These are phyloP conservation scores for Eueremaeus valkanovi DNA, from an alignment of 2,888 invertebrate species.

Conservation along the genomic window DNA sequence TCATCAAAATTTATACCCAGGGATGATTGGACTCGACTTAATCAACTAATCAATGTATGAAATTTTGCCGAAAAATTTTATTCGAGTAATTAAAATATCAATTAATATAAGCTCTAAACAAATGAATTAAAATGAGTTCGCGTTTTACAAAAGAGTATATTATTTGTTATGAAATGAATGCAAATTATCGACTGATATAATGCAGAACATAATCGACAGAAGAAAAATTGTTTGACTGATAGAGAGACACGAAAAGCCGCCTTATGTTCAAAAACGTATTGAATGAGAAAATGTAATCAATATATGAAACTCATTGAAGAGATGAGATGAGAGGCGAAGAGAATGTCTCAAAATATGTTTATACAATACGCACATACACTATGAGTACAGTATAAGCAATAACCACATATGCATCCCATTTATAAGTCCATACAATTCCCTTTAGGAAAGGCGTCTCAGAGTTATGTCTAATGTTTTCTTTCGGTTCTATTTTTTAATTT, in stretches of 20 bases:
- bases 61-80: too few relatives aligned
- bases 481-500: constrained; percentile 4
- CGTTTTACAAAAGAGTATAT: constrained; percentile 18
- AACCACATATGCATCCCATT: not conserved
- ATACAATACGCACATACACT: constrained; percentile 8
- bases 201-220: constrained; percentile 24
- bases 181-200: constrained; percentile 35
- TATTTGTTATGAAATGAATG: constrained; percentile 33
- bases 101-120: constrained; percentile 5
- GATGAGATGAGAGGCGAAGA: not conserved
- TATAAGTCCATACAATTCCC: not conserved
- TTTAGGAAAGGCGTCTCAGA: not conserved
- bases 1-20: too few relatives aligned
- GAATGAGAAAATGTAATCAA: constrained; percentile 35
- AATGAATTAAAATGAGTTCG: not conserved
- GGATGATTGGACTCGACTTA: too few relatives aligned
- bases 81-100: not conserved
- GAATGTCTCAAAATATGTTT: constrained; percentile 4
- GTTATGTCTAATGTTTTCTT: constrained; percentile 10
- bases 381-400: too few relatives aligned
- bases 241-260: constrained; percentile 24
- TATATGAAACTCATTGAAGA: not conserved
- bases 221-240: not conserved
- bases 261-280: constrained; percentile 25
- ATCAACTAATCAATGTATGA: too few relatives aligned